phyloP scores from a whole-genome alignment of 2,797 vertebrate species.

The Tolypeutes matacus region DNA sequence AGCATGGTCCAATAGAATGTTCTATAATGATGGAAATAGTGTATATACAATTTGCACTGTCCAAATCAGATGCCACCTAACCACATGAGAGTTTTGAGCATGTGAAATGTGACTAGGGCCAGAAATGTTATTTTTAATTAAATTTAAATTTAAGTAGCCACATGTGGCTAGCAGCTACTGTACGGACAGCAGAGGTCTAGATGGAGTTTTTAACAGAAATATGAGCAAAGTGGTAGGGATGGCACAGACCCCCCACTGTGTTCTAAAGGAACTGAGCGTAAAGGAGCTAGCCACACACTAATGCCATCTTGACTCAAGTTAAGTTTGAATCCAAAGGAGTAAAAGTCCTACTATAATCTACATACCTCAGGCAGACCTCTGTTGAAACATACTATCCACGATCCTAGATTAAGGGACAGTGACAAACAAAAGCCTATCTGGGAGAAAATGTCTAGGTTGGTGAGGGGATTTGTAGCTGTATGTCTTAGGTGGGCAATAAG shows the following conservation, averaged over 20 bases:
- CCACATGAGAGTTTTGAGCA: not conserved
- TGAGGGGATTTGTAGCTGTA: not conserved
- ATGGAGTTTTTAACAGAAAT: not conserved
- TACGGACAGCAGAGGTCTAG: not conserved
- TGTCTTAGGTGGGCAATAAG: not conserved
- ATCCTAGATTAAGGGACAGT: not conserved
- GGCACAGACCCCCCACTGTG: not conserved
- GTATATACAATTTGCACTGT: not conserved
- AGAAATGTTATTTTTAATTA: slow-evolving; percentile 9
- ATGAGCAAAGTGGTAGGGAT: not conserved
- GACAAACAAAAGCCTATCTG: not conserved
- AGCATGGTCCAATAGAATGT: not conserved
- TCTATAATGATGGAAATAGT: not conserved
- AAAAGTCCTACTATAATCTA: not conserved
- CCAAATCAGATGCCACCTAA: not conserved
- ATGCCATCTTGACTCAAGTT: not conserved
- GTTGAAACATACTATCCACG: not conserved
- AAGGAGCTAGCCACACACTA: not conserved
- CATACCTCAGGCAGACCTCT: not conserved
- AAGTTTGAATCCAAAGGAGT: not conserved
- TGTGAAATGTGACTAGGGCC: not conserved
- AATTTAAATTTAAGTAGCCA: not conserved
- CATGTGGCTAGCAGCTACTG: not conserved
- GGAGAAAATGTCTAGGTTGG: not conserved
- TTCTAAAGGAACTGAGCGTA: not conserved